A percentile compares a stretch with the other conserved stretches of the same genome.
These are phyloP conservation scores for Amiota communis DNA, from an alignment of 2,888 invertebrate species.

Conservation along the genomic window DNA sequence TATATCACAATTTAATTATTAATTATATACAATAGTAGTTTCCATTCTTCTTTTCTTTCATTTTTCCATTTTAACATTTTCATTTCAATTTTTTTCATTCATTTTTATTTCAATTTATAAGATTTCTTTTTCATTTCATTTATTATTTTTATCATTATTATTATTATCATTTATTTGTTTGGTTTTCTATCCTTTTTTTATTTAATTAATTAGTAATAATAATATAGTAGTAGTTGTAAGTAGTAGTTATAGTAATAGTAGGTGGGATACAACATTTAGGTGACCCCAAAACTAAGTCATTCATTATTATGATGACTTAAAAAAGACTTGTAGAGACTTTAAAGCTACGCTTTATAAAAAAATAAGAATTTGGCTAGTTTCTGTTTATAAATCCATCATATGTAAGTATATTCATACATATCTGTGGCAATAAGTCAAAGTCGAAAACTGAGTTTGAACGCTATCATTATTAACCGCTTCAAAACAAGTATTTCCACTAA, in stretches of 20 bases:
- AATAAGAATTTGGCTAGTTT: conserved; percentile 22
- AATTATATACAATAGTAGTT: conserved; percentile 54
- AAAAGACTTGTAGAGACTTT: conserved; percentile 26
- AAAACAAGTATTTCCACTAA: too few species aligned
- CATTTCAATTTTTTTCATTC: conserved; percentile 29
- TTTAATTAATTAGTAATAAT: conserved; percentile 14
- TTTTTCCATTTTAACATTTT: not conserved
- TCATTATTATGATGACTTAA: conserved; percentile 25
- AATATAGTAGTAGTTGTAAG: not conserved
- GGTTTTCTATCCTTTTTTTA: not conserved
- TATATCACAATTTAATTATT: conserved; percentile 58
- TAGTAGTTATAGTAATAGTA: conserved; percentile 37
- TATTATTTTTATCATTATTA: too few species aligned
- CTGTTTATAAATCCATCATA: not conserved
- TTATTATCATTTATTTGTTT: too few species aligned
- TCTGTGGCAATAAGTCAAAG: too few species aligned
- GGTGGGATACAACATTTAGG: conserved; percentile 46
- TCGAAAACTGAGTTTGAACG: too few species aligned
- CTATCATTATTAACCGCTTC: too few species aligned
- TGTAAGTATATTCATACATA: not conserved
- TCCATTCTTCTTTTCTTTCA: conserved; percentile 50
- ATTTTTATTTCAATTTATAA: conserved; percentile 38
- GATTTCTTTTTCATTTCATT: too few species aligned
- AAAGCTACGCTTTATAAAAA: conserved; percentile 32
- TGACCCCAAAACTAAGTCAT: conserved; percentile 44